Conservation (phyloP, 2,888 invertebrate species). For the Charanyca ferruginea region DNA sequence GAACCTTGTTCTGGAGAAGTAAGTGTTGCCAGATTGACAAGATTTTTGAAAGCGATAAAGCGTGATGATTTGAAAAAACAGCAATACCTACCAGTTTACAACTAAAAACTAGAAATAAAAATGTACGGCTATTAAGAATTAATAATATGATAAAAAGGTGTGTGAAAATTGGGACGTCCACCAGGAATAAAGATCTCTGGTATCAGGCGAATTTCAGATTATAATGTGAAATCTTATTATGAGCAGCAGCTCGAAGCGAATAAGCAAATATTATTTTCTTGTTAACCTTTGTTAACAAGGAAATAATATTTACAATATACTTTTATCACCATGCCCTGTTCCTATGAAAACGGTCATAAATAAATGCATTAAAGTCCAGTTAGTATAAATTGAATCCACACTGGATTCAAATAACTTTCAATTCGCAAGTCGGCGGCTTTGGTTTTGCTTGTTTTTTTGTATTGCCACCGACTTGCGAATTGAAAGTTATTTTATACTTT, state of each 20-base stretch:
- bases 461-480: too few species aligned
- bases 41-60: conserved; percentile 10
- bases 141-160: background rate
- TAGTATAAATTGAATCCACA: too few species aligned
- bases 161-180: background rate
- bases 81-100: too few species aligned
- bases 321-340: too few species aligned
- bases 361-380: background rate
- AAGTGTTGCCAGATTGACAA: conserved; percentile 31
- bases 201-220: background rate
- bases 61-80: too few species aligned
- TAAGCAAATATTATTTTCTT: conserved; percentile 51
- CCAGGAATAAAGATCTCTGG: conserved; percentile 1
- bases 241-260: background rate
- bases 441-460: too few species aligned
- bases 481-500: too few species aligned
- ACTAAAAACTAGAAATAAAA: background rate
- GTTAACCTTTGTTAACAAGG: conserved; percentile 15
- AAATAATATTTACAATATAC: background rate
- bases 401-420: too few species aligned
- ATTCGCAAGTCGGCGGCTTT: too few species aligned
- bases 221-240: conserved; percentile 58
- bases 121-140: background rate
- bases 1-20: conserved; percentile 11
- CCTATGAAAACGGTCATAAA: too few species aligned